Percentiles rank a stretch among this genome's conserved stretches.
phyloP scores from a whole-genome alignment of 2,888 invertebrate species.

The Linyphia triangularis region DNA sequence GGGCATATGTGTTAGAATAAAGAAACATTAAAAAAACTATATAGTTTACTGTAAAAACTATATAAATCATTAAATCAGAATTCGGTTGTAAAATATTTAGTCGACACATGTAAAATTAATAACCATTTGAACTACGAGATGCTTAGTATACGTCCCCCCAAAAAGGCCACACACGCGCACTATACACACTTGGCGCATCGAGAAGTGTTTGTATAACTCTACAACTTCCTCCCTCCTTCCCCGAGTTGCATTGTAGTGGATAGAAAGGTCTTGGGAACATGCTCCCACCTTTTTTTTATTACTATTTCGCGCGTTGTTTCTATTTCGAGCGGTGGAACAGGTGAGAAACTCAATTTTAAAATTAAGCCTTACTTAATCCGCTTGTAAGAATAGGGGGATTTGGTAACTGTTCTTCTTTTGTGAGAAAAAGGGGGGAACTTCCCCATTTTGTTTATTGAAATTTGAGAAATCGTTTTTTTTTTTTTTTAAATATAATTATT shows the following conservation, averaged over 20 bases:
- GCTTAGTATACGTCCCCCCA: conserved; percentile 17
- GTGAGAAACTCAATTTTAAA: conserved; percentile 19
- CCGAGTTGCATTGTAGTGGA: not conserved
- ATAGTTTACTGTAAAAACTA: too few species aligned
- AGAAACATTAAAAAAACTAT: too few species aligned
- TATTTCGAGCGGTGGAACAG: not conserved
- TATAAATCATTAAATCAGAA: too few species aligned
- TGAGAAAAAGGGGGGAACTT: not conserved
- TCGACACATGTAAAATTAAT: too few species aligned
- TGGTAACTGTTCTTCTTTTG: not conserved
- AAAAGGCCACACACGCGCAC: conserved; percentile 64
- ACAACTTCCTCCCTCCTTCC: conserved; percentile 26
- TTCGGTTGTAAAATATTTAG: too few species aligned
- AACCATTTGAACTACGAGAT: too few species aligned
- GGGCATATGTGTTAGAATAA: too few species aligned
- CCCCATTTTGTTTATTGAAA: too few species aligned
- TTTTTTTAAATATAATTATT: too few species aligned
- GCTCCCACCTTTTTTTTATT: not conserved
- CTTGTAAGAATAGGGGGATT: not conserved
- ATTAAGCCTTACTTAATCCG: conserved; percentile 4
- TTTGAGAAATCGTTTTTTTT: too few species aligned
- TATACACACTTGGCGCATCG: conserved; percentile 59
- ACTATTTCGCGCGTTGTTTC: not conserved
- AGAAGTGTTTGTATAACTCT: conserved; percentile 60
- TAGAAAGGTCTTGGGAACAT: not conserved